Percentiles rank a stretch among this genome's conserved stretches.
Evolutionary conservation across 2,888 invertebrate species (phyloP).

Genomic region (Ennomos fuscantarius): DNA sequence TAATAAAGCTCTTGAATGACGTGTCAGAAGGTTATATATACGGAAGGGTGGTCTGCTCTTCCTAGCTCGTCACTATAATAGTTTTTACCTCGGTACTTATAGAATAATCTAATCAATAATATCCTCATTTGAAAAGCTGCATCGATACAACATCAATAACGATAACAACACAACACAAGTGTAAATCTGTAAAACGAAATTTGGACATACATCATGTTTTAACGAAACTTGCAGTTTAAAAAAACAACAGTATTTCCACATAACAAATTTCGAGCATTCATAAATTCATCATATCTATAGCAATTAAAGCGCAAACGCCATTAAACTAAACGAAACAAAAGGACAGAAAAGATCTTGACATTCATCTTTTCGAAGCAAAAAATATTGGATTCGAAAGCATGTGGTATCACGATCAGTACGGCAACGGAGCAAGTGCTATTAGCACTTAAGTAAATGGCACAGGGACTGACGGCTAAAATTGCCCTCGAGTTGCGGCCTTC

Average conservation of each 20-base stretch:
- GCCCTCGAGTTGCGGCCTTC: constrained; percentile 78
- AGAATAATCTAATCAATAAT: constrained; percentile 5
- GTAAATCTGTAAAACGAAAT: not conserved
- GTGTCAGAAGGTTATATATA: constrained; percentile 56
- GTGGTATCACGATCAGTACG: constrained; percentile 31
- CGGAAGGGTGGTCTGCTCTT: constrained; percentile 54
- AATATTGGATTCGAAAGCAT: constrained; percentile 37
- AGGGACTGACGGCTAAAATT: constrained; percentile 74
- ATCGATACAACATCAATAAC: not conserved
- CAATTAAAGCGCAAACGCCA: not conserved
- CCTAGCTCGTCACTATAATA: constrained; percentile 23
- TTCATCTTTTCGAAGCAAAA: constrained; percentile 31
- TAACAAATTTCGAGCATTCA: not conserved
- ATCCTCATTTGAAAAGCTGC: constrained; percentile 12
- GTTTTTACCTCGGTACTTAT: constrained; percentile 32
- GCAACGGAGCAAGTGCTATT: constrained; percentile 42
- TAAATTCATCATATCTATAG: not conserved
- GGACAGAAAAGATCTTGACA: constrained; percentile 30
- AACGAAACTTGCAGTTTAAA: too few relatives aligned
- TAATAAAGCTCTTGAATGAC: constrained; percentile 31
- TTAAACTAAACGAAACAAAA: constrained; percentile 7
- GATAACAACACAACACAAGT: too few relatives aligned
- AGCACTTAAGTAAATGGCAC: constrained; percentile 71
- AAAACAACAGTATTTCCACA: not conserved
- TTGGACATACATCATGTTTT: constrained; percentile 1